A percentile compares a stretch with the other conserved stretches of the same genome.
phyloP scores from a whole-genome alignment of 2,888 invertebrate genomes.

The Theodoxus fluviatilis region DNA sequence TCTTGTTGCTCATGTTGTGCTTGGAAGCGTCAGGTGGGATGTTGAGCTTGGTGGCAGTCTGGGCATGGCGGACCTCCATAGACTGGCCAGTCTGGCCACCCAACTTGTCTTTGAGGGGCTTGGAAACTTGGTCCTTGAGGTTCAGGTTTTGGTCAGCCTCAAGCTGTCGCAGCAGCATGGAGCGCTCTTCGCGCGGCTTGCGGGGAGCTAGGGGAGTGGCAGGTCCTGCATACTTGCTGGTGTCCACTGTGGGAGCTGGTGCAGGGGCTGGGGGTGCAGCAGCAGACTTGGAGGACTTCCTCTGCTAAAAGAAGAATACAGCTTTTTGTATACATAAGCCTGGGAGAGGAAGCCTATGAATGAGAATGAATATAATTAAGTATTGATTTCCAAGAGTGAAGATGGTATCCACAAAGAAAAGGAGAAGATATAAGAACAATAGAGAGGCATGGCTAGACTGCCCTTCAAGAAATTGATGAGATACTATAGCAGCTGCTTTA shows the following conservation, averaged over 20 bases:
- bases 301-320: too few relatives aligned
- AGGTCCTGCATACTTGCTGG: background rate
- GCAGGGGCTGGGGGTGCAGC: conserved; percentile 28
- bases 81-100: conserved; percentile 28
- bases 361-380: too few relatives aligned
- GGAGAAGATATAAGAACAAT: too few relatives aligned
- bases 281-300: background rate
- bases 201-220: background rate
- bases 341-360: too few relatives aligned
- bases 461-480: too few relatives aligned
- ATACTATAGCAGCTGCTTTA: too few relatives aligned
- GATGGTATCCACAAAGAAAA: too few relatives aligned
- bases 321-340: too few relatives aligned
- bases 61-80: conserved; percentile 29
- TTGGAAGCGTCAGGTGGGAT: too few relatives aligned
- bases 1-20: too few relatives aligned
- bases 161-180: background rate
- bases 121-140: background rate
- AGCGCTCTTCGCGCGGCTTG: background rate
- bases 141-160: background rate
- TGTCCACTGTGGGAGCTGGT: background rate
- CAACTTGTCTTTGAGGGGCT: conserved; percentile 17
- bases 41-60: conserved; percentile 35
- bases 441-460: too few relatives aligned
- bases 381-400: too few relatives aligned